Evolutionary conservation across 2,113 vertebrate species (phyloP).

Genomic region (Mus spicilegus): DNA sequence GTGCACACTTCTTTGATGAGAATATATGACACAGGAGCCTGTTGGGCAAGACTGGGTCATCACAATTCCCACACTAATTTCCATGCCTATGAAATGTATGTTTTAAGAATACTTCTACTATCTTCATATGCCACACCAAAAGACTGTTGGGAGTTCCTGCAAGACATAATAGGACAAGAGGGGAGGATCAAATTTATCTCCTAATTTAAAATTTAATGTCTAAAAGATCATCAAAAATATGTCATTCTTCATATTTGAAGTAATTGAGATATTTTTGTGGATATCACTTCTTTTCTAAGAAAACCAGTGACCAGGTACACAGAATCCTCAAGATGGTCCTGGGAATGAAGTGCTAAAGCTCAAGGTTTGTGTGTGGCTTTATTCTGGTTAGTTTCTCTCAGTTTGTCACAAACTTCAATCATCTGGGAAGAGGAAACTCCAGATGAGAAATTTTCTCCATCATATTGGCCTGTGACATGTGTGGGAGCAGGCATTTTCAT

Average conservation of each 20-base stretch:
- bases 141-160: not conserved
- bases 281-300: not conserved
- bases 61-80: fast-evolving
- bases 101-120: not conserved
- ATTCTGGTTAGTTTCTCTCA: not conserved
- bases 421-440: not conserved
- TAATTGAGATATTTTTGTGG: not conserved
- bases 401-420: not conserved
- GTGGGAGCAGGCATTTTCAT: not conserved
- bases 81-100: not conserved
- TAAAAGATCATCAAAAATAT: not conserved
- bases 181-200: not conserved
- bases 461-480: not conserved
- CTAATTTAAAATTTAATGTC: not conserved
- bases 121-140: not conserved
- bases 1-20: not conserved
- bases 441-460: not conserved
- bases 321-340: not conserved
- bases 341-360: not conserved
- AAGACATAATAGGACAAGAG: not conserved
- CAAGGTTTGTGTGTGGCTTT: not conserved
- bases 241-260: not conserved
- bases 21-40: not conserved
- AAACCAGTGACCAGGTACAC: not conserved
- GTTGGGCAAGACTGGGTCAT: too few relatives aligned